Evolutionary conservation across 2,888 invertebrate species (phyloP), one percentile per base, ranked within the genome.

Genomic region (Luffia ferchaultella): DNA sequence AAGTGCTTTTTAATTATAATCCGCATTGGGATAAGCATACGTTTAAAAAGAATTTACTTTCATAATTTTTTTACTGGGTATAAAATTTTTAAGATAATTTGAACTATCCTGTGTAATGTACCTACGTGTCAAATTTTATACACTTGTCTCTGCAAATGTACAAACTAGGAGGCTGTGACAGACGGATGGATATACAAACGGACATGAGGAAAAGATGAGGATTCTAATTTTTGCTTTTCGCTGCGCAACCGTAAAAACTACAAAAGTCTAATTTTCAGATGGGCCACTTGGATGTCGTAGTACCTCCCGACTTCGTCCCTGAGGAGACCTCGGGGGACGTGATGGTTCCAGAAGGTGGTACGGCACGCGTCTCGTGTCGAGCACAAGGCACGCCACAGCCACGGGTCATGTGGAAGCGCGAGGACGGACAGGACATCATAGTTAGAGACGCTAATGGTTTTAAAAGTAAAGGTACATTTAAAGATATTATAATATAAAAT

Each of bases 281-380:
- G 77, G 95, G 93, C 20, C 89, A 88, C 70, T 82, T 96, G 59
- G 91, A 94, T 58, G 94, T 96, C 49, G 93, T 94, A 19, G 90
- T 96, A 57, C 95, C 96, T 30, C 96, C 97, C n/a, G 94, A 96
- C 73, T 95, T 97, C 63, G 88, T 95, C 55, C 69, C 89, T 16
- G 93, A 93, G 64, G 93, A 93, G 65, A 95, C 94, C 19, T 94
- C 94, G n/a, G 91, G 95, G 0, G 96, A 96, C 69, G 86, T 95
- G 15, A 92, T 93, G 87, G 92, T 95, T 20, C 90, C 91, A 19
- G 96, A 96, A 85, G 95, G 95, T 50, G 92, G 92, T 41, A 87
- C 86, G 0, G 89, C 88, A 12, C 86, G 85, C 58, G 74, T 90
- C 51, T 86, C 87, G 42, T 91, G 91, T 65, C 79, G 88, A 52